Percentiles rank a stretch among this genome's conserved stretches.
Evolutionary conservation across 2,113 vertebrate genomes (phyloP).

Genomic region (Megatriorchis doriae): DNA sequence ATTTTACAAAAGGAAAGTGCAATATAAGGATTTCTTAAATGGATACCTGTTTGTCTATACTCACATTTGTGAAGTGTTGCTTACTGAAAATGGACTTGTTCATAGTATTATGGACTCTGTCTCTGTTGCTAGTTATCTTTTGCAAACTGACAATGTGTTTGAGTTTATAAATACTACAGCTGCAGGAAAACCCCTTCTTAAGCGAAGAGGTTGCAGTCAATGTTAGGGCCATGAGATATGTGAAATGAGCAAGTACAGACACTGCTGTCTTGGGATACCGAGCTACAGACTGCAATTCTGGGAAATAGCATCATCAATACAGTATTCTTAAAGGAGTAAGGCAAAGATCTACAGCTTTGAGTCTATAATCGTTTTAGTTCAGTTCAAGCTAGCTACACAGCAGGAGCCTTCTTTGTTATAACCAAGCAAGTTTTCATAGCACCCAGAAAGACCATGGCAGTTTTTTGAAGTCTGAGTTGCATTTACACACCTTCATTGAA

Average conservation of each 20-base stretch:
- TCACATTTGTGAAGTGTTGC: background rate
- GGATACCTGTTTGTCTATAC: background rate
- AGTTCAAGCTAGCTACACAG: background rate
- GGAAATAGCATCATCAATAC: background rate
- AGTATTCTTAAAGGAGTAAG: background rate
- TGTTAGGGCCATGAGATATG: accelerated
- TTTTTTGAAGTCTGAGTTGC: background rate
- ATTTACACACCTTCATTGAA: background rate
- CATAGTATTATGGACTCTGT: background rate
- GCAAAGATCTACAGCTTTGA: background rate
- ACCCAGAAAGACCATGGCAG: background rate
- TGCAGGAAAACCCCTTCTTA: background rate
- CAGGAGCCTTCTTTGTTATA: background rate
- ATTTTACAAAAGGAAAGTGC: background rate
- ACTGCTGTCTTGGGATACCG: background rate
- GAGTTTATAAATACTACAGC: background rate
- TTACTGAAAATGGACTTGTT: background rate
- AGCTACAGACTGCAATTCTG: background rate
- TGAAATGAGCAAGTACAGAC: background rate
- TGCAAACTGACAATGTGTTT: background rate
- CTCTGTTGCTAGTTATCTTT: background rate
- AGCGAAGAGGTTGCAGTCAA: background rate
- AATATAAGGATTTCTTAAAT: background rate
- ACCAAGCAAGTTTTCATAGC: background rate
- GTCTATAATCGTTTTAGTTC: background rate